These are phyloP conservation scores for human (Homo sapiens) DNA, from an alignment of 2,113 vertebrate genomes.

Conservation along the genomic window DNA sequence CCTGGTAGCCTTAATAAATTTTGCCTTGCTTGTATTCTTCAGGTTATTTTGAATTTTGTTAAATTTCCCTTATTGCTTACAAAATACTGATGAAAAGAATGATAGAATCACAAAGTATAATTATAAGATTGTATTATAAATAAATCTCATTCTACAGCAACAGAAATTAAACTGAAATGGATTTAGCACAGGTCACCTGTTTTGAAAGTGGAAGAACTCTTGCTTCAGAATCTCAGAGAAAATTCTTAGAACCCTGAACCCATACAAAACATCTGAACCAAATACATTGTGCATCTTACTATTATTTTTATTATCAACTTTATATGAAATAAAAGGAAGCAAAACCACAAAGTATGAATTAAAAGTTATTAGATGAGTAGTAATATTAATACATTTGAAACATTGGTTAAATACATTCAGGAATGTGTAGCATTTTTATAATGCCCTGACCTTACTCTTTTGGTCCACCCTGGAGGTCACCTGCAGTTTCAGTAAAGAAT, in stretches of 20 bases:
- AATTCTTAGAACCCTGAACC: background rate
- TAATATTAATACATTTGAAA: background rate
- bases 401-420: background rate
- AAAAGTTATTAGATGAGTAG: background rate
- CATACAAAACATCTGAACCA: background rate
- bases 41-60: background rate
- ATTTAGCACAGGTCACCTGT: background rate
- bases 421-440: background rate
- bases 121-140: background rate
- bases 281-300: background rate
- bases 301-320: background rate
- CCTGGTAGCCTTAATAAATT: background rate
- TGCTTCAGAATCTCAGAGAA: constrained; percentile 1
- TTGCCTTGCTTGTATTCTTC: background rate
- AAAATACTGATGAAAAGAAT: background rate
- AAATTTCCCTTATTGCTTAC: background rate
- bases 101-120: background rate
- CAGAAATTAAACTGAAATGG: constrained; percentile 8
- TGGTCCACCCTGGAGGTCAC: background rate
- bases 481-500: background rate
- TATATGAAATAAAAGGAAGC: background rate
- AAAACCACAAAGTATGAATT: background rate
- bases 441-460: background rate
- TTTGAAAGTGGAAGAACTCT: background rate
- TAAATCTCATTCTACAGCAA: background rate